A percentile compares a stretch with the other conserved stretches of the same genome.
Evolutionary conservation across 2,113 vertebrate species (phyloP).

Genomic region (Nematolebias whitei): DNA sequence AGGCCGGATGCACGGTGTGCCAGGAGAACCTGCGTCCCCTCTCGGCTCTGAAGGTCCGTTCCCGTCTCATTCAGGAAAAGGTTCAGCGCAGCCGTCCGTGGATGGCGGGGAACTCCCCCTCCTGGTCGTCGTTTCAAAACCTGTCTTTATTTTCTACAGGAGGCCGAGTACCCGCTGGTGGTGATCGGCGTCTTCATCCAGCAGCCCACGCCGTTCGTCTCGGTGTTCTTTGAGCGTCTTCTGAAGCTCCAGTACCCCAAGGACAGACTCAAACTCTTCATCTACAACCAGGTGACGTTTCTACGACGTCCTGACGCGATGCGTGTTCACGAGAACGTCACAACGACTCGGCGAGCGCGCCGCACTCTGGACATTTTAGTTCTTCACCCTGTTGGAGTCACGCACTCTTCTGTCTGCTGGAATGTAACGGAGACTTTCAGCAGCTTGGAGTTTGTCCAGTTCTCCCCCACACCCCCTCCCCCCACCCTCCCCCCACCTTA

Average conservation of each 20-base stretch:
- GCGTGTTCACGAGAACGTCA: no score
- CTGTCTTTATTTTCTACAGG: slow-evolving; percentile 67
- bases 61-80: no score
- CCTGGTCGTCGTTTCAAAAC: background rate
- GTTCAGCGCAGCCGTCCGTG: no score
- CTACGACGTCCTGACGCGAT: no score
- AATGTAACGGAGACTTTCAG: no score
- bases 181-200: slow-evolving; percentile 91
- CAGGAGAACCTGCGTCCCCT: slow-evolving; percentile 84
- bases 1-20: slow-evolving; percentile 88
- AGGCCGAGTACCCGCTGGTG: slow-evolving; percentile 84
- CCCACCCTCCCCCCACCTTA: no score
- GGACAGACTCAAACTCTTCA: slow-evolving; percentile 86
- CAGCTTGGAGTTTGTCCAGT: no score
- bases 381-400: no score
- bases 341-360: no score
- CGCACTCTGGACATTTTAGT: no score
- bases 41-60: slow-evolving; percentile 81
- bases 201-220: slow-evolving; percentile 91
- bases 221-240: slow-evolving; percentile 89
- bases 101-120: background rate
- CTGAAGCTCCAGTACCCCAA: slow-evolving; percentile 86
- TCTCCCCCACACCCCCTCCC: no score
- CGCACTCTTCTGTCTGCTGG: no score
- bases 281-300: slow-evolving; percentile 86